Evolutionary conservation across 2,888 invertebrate species (phyloP).

Genomic region (Sialis lutaria): DNA sequence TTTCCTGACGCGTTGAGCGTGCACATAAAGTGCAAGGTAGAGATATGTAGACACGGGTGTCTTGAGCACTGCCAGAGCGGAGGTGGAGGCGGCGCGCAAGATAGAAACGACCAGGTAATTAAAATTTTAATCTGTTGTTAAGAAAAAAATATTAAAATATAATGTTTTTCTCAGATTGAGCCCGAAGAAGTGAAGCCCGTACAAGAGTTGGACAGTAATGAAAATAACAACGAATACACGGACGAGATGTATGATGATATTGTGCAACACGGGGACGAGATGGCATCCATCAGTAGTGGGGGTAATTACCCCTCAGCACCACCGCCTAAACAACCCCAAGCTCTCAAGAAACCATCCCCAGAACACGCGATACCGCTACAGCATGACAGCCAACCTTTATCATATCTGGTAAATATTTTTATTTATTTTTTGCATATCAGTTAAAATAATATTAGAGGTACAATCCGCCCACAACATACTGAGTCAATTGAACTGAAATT

Average conservation of each 20-base stretch:
- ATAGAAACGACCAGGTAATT: constrained; percentile 29
- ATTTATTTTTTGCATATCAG: too few species aligned
- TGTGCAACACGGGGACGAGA: constrained; percentile 37
- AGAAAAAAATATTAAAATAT: too few species aligned
- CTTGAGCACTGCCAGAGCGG: constrained; percentile 74
- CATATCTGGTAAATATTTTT: too few species aligned
- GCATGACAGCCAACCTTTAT: too few species aligned
- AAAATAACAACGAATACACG: constrained; percentile 8
- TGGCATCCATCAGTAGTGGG: constrained; percentile 20
- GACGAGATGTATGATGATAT: constrained; percentile 37
- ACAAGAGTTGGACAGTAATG: constrained; percentile 23
- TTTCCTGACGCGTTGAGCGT: constrained; percentile 88
- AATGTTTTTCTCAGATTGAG: constrained; percentile 2
- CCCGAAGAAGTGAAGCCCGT: constrained; percentile 7
- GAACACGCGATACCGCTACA: constrained; percentile 6
- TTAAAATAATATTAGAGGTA: too few species aligned
- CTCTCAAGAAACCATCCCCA: constrained; percentile 20
- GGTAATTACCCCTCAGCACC: constrained; percentile 6
- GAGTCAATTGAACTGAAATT: too few species aligned
- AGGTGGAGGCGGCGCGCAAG: constrained; percentile 31
- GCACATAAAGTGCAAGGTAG: constrained; percentile 82
- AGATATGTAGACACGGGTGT: constrained; percentile 85
- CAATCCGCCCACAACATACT: too few species aligned
- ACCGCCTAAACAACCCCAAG: constrained; percentile 12
- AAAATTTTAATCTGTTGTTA: constrained; percentile 15